phyloP scores from a whole-genome alignment of 2,797 vertebrate species.

The Aeoliscus strigatus region DNA sequence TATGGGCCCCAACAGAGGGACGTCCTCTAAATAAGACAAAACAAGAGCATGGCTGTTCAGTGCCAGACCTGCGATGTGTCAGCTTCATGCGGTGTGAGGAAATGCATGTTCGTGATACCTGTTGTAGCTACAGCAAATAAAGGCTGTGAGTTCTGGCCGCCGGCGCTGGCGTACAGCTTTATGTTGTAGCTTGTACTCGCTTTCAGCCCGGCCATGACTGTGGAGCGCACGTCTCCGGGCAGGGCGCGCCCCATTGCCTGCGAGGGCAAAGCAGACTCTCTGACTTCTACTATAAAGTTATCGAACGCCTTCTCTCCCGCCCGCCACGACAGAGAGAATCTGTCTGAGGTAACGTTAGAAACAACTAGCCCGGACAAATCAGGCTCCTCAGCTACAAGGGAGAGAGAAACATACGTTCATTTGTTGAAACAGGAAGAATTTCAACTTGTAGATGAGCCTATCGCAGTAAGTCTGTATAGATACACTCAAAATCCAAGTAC shows the following conservation, averaged over 20 bases:
- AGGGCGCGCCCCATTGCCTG: constrained; percentile 76
- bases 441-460: background rate
- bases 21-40: constrained; percentile 77
- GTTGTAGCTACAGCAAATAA: constrained; percentile 77
- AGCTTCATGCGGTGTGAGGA: constrained; percentile 15
- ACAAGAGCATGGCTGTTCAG: constrained; percentile 56
- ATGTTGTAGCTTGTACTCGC: constrained; percentile 77
- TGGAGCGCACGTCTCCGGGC: constrained; percentile 61
- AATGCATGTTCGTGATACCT: constrained; percentile 81
- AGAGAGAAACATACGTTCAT: constrained; percentile 53
- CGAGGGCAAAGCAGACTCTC: constrained; percentile 79
- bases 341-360: constrained; percentile 84
- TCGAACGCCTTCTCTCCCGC: constrained; percentile 78
- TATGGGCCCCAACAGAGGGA: constrained; percentile 79
- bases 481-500: constrained; percentile 63
- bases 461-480: no score
- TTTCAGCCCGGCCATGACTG: constrained; percentile 78
- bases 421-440: constrained; percentile 20
- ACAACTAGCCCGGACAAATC: constrained; percentile 84
- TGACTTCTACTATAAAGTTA: constrained; percentile 85
- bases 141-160: constrained; percentile 69
- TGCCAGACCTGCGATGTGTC: constrained; percentile 13
- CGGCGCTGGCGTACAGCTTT: constrained; percentile 79
- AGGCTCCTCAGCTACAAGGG: constrained; percentile 76
- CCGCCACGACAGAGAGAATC: constrained; percentile 80